A percentile compares a stretch with the other conserved stretches of the same genome.
Evolutionary conservation across 2,797 vertebrate species (phyloP).

Genomic region (Oreonectes daqikongensis): DNA sequence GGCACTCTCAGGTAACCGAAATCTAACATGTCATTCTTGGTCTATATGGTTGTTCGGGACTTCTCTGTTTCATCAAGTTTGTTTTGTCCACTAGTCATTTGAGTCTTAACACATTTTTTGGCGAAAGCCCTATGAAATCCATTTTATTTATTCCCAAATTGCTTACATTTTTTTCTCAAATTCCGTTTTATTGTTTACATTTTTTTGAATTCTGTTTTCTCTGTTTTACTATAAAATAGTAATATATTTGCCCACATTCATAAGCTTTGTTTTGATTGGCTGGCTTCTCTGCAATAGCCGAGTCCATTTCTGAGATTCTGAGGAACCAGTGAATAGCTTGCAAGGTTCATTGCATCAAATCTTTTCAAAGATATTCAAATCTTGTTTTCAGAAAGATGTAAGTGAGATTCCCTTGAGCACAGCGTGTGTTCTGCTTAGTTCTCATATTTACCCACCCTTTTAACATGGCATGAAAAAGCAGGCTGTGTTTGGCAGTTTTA

Average conservation of each 20-base stretch:
- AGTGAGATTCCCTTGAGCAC: background rate
- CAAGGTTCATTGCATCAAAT: background rate
- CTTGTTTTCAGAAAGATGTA: background rate
- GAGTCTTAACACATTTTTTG: background rate
- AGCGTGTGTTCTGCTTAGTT: background rate
- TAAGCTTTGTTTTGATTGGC: background rate
- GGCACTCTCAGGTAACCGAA: conserved; percentile 80
- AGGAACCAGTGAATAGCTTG: background rate
- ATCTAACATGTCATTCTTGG: background rate
- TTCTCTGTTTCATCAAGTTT: too few relatives aligned
- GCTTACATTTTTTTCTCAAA: too few relatives aligned
- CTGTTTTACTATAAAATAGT: too few relatives aligned
- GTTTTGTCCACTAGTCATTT: too few relatives aligned
- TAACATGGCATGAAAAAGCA: background rate
- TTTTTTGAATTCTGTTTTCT: too few relatives aligned
- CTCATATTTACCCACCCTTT: background rate
- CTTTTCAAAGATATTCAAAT: conserved; percentile 4
- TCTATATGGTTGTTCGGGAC: background rate
- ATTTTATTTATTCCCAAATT: too few relatives aligned
- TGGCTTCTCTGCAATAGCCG: background rate
- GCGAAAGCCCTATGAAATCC: too few relatives aligned
- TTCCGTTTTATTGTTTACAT: too few relatives aligned
- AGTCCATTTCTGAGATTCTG: background rate
- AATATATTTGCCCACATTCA: background rate
- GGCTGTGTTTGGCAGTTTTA: background rate